phyloP scores from a whole-genome alignment of 2,888 invertebrate genomes.

The Metopia argyrocephala region DNA sequence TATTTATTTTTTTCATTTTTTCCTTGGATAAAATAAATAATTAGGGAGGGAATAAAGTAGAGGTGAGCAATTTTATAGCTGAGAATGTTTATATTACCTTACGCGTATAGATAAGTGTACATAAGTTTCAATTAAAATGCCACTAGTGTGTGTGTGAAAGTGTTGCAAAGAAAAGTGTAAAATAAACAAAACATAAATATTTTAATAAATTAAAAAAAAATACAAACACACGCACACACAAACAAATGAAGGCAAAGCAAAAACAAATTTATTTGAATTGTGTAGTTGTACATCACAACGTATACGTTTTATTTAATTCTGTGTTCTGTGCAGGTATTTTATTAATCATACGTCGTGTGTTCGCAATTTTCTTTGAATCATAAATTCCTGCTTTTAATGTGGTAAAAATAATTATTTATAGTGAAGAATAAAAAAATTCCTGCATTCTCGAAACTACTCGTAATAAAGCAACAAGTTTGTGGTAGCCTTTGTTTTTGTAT shows the following conservation, averaged over 20 bases:
- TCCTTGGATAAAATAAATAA: too few species aligned
- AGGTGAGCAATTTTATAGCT: background rate
- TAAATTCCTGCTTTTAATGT: background rate
- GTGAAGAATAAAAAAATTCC: background rate
- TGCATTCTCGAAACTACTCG: too few species aligned
- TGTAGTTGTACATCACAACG: background rate
- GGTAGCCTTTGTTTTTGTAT: background rate
- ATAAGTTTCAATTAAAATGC: background rate
- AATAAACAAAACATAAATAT: background rate
- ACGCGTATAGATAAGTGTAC: background rate
- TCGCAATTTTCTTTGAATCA: background rate
- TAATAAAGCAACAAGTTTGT: background rate
- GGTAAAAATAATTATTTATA: background rate
- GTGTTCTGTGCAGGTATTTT: background rate
- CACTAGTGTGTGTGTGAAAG: background rate
- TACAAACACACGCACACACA: background rate
- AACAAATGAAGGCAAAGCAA: background rate
- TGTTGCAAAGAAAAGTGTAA: background rate
- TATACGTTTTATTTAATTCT: constrained; percentile 14
- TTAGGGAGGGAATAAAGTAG: too few species aligned
- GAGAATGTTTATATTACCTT: background rate
- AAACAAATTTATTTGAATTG: background rate
- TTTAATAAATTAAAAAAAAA: background rate
- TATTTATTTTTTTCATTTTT: too few species aligned
- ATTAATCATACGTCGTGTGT: constrained; percentile 25